phyloP scores from a whole-genome alignment of 1,140 invertebrate genomes.

The Pseudomyrmex cubaensis region DNA sequence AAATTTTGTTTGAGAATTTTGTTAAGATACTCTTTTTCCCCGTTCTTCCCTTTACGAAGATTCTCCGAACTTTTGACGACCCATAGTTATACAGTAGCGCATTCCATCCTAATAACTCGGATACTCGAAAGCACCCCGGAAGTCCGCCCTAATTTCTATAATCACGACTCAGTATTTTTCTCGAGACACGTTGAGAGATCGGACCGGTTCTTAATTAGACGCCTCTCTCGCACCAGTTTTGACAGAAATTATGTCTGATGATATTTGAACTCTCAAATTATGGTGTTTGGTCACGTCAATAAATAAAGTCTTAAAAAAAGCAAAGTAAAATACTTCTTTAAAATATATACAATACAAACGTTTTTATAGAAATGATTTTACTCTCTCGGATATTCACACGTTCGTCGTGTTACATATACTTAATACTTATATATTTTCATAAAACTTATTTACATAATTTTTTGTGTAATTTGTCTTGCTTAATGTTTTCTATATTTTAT shows the following conservation, averaged over 20 bases:
- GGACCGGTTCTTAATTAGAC: conserved; percentile 58
- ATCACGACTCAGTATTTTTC: conserved; percentile 66
- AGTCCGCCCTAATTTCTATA: conserved; percentile 69
- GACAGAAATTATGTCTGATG: neutral
- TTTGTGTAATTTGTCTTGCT: too few relatives aligned
- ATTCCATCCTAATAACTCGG: conserved; percentile 44
- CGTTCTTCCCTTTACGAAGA: neutral
- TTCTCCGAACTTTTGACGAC: conserved; percentile 41
- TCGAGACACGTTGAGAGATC: neutral
- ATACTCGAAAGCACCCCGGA: conserved; percentile 60
- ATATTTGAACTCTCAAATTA: neutral
- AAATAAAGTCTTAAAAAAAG: too few relatives aligned
- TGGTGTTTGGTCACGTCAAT: neutral
- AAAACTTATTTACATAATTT: too few relatives aligned
- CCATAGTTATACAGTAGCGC: conserved; percentile 67
- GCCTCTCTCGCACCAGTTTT: neutral
- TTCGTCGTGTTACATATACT: too few relatives aligned
- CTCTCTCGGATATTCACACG: too few relatives aligned
- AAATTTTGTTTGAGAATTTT: too few relatives aligned
- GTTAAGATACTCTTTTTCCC: neutral
- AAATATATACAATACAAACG: too few relatives aligned
- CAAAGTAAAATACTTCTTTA: too few relatives aligned
- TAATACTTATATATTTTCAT: too few relatives aligned
- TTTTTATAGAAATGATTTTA: too few relatives aligned
- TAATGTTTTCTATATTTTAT: too few relatives aligned